Conservation (phyloP, 2,113 vertebrate genomes). For the Oxyruncus cristatus region DNA sequence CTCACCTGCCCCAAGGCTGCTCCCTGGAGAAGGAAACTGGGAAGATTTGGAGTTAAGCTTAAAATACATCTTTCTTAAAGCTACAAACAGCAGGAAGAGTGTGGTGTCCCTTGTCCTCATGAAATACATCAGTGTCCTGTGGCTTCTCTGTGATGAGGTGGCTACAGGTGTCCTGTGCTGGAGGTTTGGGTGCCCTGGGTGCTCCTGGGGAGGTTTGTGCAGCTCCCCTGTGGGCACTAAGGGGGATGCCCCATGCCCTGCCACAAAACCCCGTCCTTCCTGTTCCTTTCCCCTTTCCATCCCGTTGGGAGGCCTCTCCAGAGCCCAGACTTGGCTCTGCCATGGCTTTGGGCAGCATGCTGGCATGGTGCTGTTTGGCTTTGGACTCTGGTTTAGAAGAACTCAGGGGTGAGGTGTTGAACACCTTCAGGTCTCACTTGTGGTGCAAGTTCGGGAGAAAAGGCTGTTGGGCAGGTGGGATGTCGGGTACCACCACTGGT, state of each 20-base stretch:
- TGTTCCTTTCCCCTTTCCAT: neutral
- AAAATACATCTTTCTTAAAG: neutral
- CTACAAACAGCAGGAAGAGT: neutral
- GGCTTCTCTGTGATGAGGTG: rapidly evolving
- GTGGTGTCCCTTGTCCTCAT: neutral
- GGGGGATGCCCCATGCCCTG: neutral
- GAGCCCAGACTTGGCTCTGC: neutral
- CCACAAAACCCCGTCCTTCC: rapidly evolving
- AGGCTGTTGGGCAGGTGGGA: neutral
- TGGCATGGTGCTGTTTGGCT: rapidly evolving
- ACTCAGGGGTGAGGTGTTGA: rapidly evolving
- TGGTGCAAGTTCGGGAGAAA: neutral
- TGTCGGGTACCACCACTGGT: rapidly evolving
- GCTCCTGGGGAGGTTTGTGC: neutral
- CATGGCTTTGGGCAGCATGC: rapidly evolving
- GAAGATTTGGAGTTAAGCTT: neutral
- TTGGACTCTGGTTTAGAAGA: neutral
- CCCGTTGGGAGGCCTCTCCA: neutral
- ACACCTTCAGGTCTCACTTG: rapidly evolving
- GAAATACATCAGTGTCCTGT: rapidly evolving
- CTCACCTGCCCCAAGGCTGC: rapidly evolving
- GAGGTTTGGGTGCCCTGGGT: rapidly evolving
- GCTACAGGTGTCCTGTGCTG: too few species aligned
- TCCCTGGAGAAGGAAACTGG: neutral
- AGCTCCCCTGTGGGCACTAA: rapidly evolving